phyloP scores from a whole-genome alignment of 2,888 invertebrate genomes.

The Melinaea marsaeus region DNA sequence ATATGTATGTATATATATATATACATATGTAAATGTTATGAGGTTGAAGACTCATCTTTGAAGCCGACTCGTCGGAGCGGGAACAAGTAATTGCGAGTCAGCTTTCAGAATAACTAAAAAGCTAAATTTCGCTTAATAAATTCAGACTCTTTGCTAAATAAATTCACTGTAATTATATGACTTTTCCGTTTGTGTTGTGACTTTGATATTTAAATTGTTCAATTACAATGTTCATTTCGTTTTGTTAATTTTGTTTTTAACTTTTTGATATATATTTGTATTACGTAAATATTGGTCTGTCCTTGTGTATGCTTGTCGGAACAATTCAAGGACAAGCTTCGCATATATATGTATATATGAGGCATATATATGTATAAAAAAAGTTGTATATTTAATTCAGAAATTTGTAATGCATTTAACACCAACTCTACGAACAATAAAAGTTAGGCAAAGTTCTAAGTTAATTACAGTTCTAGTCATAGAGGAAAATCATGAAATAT shows the following conservation, averaged over 20 bases:
- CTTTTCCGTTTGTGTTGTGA: constrained; percentile 5
- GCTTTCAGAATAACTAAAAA: constrained; percentile 10
- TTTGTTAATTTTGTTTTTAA: constrained; percentile 1
- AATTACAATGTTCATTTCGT: not conserved
- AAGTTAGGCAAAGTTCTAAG: too few species aligned
- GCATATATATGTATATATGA: too few species aligned
- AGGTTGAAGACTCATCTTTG: constrained; percentile 27
- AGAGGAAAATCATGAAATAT: not conserved
- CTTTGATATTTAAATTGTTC: not conserved
- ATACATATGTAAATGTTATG: constrained; percentile 33
- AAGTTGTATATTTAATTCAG: too few species aligned
- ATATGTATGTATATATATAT: constrained; percentile 20
- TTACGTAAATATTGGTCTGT: not conserved
- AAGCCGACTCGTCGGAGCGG: constrained; percentile 19
- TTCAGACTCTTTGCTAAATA: constrained; percentile 8
- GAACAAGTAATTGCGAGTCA: constrained; percentile 16
- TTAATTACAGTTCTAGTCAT: too few species aligned
- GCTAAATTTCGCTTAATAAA: constrained; percentile 6
- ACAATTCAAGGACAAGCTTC: too few species aligned
- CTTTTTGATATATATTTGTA: not conserved
- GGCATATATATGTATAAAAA: too few species aligned
- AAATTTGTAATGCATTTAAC: too few species aligned
- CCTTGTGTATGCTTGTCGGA: too few species aligned
- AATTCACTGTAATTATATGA: constrained; percentile 9
- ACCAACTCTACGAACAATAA: too few species aligned